Evolutionary conservation across 2,113 vertebrate species (phyloP).

Genomic region (Rhinogobius similis): DNA sequence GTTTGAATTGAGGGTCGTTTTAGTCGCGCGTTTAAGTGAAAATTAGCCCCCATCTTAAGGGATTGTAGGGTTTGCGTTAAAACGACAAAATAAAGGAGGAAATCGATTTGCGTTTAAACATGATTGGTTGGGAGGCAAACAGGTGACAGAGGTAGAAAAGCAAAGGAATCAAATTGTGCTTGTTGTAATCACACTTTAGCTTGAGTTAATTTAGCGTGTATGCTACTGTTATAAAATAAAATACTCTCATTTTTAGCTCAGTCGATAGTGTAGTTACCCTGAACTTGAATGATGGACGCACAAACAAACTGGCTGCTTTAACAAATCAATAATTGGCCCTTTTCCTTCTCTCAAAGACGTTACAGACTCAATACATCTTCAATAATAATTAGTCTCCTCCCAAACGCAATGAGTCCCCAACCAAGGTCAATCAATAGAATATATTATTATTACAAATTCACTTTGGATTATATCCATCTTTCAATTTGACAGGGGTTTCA

Average conservation of each 20-base stretch:
- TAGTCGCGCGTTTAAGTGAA: no score
- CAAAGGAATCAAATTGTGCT: neutral
- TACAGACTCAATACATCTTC: neutral
- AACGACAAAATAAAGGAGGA: no score
- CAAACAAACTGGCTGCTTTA: neutral
- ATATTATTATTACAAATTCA: conserved; percentile 1
- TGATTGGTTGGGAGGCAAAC: neutral
- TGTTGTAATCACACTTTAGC: neutral
- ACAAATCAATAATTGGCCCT: neutral
- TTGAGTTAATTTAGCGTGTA: neutral
- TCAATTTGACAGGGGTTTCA: neutral
- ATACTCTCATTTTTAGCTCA: neutral
- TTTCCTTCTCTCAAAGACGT: neutral
- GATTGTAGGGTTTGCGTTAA: no score
- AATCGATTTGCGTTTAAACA: no score
- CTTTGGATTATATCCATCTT: neutral
- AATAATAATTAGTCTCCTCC: conserved; percentile 3
- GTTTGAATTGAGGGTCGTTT: no score
- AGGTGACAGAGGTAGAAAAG: no score
- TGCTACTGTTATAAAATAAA: neutral
- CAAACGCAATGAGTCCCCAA: neutral
- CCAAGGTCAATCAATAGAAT: conserved; percentile 1
- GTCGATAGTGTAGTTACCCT: neutral
- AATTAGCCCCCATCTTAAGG: no score
- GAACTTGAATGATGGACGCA: neutral